Base-by-base conservation (phyloP, 2,113 vertebrate species). In the Austrofundulus limnaeus region DNA sequence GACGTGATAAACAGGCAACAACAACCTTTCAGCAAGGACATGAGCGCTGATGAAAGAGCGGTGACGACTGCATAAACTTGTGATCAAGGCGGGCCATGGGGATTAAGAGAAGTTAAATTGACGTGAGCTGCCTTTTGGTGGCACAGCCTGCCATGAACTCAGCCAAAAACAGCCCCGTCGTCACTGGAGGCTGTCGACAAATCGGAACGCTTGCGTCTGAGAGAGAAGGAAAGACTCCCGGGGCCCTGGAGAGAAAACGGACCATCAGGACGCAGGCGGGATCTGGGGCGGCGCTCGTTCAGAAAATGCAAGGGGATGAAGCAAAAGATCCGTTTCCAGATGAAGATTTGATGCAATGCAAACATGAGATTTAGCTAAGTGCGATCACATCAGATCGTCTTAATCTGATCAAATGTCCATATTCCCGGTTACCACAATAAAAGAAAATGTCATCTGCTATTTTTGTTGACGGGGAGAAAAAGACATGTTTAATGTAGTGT, bases 51-150 rank as follows among this genome's bases (percentile, higher is more conserved):
- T 72, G 48, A 78, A 82, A 78, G 55, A 38, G 20, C 34, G 43
- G 73, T 74, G 74, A 80, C 70, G 66, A 70, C 71, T 76, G 55
- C 61, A 37, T 75, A 64, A 67, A 74, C 65, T 72, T 31, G 4
- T 65, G 51, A 72, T 65, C 47, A 20, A 59, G 53, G 51, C 31
- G 8, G 63, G 66, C 49, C 56, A 56, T 64, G 62, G 42, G 46
- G 67, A 72, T 43, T 72, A 76, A 25, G 34, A 65, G 54, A 78
- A n/a, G n/a, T 87, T 79, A 73, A 79, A 72, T 58, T 87, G 85
- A 81, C 70, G 45, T 45, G 42, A 70, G 61, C 53, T 77, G 80
- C 83, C 71, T 78, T 73, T 75, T 61, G 72, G 77, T 79, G 67
- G 75, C 54, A 41, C 21, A 49, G 58, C 52, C 72, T 5, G 51